Conservation (phyloP, 2,113 vertebrate genomes). For the Calyptommatus sinebrachiatus region DNA sequence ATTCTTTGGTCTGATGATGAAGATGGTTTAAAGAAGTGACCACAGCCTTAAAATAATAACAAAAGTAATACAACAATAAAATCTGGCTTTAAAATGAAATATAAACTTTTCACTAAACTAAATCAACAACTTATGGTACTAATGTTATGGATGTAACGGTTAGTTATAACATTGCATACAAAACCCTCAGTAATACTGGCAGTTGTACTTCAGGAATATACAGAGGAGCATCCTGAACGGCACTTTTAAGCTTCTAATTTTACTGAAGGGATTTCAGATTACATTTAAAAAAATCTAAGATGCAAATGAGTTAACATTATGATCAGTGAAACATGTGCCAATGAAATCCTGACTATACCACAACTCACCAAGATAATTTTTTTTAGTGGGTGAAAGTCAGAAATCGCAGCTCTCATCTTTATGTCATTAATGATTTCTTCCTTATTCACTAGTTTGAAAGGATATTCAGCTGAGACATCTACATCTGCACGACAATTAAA, state of each 20-base stretch:
- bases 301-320: background rate
- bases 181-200: background rate
- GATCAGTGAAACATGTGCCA: background rate
- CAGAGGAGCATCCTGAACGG: background rate
- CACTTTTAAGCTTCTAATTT: background rate
- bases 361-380: slow-evolving; percentile 77
- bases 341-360: background rate
- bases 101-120: too few species aligned
- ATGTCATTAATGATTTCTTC: slow-evolving; percentile 85
- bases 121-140: too few species aligned
- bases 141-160: too few species aligned
- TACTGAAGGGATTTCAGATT: background rate
- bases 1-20: too few species aligned
- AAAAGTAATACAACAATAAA: too few species aligned
- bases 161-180: too few species aligned
- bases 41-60: too few species aligned
- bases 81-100: too few species aligned
- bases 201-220: background rate
- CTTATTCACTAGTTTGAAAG: slow-evolving; percentile 85
- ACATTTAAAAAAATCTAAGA: background rate
- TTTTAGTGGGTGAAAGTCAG: slow-evolving; percentile 88
- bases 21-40: too few species aligned
- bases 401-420: slow-evolving; percentile 80
- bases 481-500: slow-evolving; percentile 80
- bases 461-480: slow-evolving; percentile 81